These are phyloP conservation scores for Anthophora plumipes DNA, from an alignment of 2,888 invertebrate genomes.

Conservation along the genomic window DNA sequence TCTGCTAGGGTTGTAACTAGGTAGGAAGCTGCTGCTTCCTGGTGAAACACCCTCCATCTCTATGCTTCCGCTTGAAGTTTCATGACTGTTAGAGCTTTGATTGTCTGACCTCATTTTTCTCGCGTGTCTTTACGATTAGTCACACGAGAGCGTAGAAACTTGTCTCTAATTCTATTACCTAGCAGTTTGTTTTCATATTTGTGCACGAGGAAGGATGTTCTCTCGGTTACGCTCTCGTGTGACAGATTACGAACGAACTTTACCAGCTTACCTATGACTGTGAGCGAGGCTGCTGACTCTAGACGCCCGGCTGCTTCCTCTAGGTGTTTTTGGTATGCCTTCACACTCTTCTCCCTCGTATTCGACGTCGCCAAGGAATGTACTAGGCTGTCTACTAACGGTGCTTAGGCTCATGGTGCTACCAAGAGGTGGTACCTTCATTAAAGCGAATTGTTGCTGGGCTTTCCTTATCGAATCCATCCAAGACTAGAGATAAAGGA, in stretches of 20 bases:
- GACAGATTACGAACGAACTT: too few species aligned
- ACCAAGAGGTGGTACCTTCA: slow-evolving; percentile 79
- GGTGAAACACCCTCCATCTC: slow-evolving; percentile 84
- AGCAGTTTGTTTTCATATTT: too few species aligned
- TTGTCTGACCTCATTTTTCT: neutral
- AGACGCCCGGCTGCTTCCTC: slow-evolving; percentile 87
- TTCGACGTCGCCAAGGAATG: slow-evolving; percentile 80
- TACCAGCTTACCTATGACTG: slow-evolving; percentile 87
- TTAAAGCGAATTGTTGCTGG: slow-evolving; percentile 80
- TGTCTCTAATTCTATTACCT: too few species aligned
- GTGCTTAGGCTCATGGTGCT: slow-evolving; percentile 72
- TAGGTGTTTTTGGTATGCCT: slow-evolving; percentile 83
- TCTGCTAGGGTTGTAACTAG: slow-evolving; percentile 81
- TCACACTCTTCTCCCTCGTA: slow-evolving; percentile 82
- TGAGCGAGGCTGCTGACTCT: slow-evolving; percentile 90
- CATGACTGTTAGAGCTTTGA: neutral
- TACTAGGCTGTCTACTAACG: slow-evolving; percentile 81
- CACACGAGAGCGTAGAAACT: too few species aligned
- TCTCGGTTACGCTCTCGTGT: too few species aligned
- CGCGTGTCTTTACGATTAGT: too few species aligned
- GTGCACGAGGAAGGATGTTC: too few species aligned
- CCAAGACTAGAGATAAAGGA: slow-evolving; percentile 79
- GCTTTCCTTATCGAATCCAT: slow-evolving; percentile 82
- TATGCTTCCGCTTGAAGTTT: slow-evolving; percentile 79
- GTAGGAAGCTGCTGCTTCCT: slow-evolving; percentile 81